Evolutionary conservation across 2,888 invertebrate species (phyloP), one percentile per base, ranked within the genome.

Genomic region (Ctena decussata): DNA sequence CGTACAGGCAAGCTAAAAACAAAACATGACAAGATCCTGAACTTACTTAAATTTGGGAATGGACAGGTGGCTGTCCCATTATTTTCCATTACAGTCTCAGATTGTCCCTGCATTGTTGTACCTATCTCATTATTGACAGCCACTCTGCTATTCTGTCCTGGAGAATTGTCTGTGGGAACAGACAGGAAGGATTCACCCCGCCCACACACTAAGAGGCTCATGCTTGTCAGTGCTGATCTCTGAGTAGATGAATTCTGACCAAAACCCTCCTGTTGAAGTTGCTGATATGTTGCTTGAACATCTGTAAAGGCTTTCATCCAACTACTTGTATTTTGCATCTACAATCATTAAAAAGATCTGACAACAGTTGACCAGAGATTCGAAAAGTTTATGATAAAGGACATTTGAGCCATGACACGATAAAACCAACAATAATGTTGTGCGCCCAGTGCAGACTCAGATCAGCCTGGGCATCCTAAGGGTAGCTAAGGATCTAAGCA

Each of bases 221-320:
- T 35, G 11, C 32, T 35, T 35, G 18, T 21, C 65, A 65, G 8
- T 2, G 65, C 65, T 5, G 32, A 32, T 2, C 35, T 11, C 6
- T 35, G 3, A 18, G 74, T 37, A 5, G 77, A 11, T 21, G 37
- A 15, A 12, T 18, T 44, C 6, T 65, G 21, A 6, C 46, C 53
- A 12, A 53, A 49, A 18, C 49, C n/a, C 69, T 85, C 37, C 2
- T 49, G 18, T n/a, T 70, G 84, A 11, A 87, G 27, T n/a, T 80
- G 65, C 6, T 71, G 70, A 15, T 82, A 41, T 15, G 83, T 78
- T 18, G 30, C 53, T 44, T 53, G 44, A 57, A 87, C 46, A 46
- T 86, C 86, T 21, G 41, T 37, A 35, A 89, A 69, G 27, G 77
- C 81, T 24, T 79, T 49, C 46, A 77, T 83, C 83, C 83, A 84